Conservation (phyloP, 2,888 invertebrate species). For the Lysandra coridon region DNA sequence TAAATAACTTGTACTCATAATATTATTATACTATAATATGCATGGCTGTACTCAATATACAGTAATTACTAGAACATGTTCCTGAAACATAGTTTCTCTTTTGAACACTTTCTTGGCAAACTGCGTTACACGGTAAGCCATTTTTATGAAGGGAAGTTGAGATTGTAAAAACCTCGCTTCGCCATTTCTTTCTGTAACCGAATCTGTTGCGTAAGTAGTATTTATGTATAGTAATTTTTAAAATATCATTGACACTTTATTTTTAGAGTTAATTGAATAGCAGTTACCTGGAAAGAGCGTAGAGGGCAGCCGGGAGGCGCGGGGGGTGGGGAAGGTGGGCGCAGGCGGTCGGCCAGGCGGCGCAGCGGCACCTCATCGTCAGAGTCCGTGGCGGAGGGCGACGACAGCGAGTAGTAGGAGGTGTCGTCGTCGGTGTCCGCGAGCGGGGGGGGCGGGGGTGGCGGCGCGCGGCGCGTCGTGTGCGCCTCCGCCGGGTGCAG, state of each 20-base stretch:
- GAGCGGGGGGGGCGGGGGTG: constrained; percentile 47
- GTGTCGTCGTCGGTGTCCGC: constrained; percentile 58
- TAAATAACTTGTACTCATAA: too few species aligned
- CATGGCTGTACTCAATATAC: too few species aligned
- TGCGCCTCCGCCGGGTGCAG: constrained; percentile 86
- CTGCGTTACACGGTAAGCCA: too few species aligned
- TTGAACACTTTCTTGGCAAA: too few species aligned
- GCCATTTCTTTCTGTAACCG: too few species aligned
- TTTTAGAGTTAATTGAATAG: constrained; percentile 31
- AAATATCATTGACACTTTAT: background rate
- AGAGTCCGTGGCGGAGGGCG: constrained; percentile 53
- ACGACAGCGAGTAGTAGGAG: constrained; percentile 45
- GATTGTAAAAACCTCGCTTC: too few species aligned
- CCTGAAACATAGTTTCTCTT: too few species aligned
- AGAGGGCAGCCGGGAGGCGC: constrained; percentile 34
- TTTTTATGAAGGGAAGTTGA: too few species aligned
- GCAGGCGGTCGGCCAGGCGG: constrained; percentile 46
- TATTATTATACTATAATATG: too few species aligned
- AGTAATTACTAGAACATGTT: too few species aligned
- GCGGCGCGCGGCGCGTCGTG: constrained; percentile 87
- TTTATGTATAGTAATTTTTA: too few species aligned
- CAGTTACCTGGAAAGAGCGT: constrained; percentile 52
- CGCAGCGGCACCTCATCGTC: constrained; percentile 57
- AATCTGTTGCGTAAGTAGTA: too few species aligned
- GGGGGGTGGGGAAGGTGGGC: constrained; percentile 37